Evolutionary conservation across 2,888 invertebrate genomes (phyloP).

Genomic region (Zaprionus bogoriensis): DNA sequence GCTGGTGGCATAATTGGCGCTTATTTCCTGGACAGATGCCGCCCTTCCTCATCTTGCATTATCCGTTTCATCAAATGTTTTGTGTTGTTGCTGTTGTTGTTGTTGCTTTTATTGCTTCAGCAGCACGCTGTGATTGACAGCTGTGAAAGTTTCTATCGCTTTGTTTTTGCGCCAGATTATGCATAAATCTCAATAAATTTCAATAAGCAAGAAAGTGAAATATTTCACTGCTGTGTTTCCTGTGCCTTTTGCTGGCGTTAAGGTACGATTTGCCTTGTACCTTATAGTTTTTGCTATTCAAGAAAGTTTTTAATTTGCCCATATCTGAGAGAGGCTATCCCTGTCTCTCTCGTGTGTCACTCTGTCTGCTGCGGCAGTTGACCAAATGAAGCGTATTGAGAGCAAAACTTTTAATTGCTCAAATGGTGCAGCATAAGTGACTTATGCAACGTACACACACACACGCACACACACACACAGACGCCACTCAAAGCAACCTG

Average conservation of each 20-base stretch:
- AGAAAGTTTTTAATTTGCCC: slow-evolving; percentile 44
- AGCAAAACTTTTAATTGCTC: slow-evolving; percentile 80
- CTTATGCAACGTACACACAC: slow-evolving; percentile 36
- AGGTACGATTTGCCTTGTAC: no score
- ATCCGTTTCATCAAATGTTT: slow-evolving; percentile 71
- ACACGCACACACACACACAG: slow-evolving; percentile 20
- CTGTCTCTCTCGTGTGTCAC: not conserved
- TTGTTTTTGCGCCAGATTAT: slow-evolving; percentile 56
- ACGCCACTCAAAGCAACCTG: slow-evolving; percentile 1
- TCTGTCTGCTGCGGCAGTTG: slow-evolving; percentile 50
- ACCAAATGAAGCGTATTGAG: slow-evolving; percentile 79
- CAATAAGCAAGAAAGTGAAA: slow-evolving; percentile 66
- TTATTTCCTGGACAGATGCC: slow-evolving; percentile 76
- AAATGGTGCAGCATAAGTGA: slow-evolving; percentile 76
- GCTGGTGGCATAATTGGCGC: slow-evolving; percentile 80
- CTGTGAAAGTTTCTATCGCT: slow-evolving; percentile 59
- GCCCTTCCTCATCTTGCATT: no score
- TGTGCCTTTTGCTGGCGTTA: no score
- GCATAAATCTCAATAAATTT: slow-evolving; percentile 78
- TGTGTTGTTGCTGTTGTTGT: slow-evolving; percentile 33
- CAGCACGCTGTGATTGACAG: slow-evolving; percentile 71
- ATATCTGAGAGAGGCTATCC: slow-evolving; percentile 4
- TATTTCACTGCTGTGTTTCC: not conserved
- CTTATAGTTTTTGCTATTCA: slow-evolving; percentile 29
- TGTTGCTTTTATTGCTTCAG: slow-evolving; percentile 64